Conservation (phyloP, 2,797 vertebrate genomes). For the Urocyon cinereoargenteus region DNA sequence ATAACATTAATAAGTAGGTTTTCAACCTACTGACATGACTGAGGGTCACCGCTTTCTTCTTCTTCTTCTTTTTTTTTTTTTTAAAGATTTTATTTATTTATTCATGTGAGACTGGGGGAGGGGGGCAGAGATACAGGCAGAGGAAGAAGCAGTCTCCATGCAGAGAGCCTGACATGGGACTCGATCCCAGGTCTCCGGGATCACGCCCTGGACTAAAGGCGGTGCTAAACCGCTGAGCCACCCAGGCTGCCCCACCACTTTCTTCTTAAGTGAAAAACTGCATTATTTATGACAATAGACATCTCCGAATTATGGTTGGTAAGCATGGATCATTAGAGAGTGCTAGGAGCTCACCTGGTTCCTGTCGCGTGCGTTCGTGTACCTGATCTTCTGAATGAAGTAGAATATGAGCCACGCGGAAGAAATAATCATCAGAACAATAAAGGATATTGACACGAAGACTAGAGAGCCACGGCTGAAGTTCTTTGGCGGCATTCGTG, state of each 20-base stretch:
- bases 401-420: slow-evolving; percentile 99
- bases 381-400: slow-evolving; percentile 99
- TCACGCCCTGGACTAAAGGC: no score
- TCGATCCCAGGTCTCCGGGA: no score
- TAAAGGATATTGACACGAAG: slow-evolving; percentile 98
- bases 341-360: slow-evolving; percentile 92
- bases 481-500: slow-evolving; percentile 92
- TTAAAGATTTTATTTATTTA: no score
- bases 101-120: no score
- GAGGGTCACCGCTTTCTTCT: background rate
- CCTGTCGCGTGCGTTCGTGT: slow-evolving; percentile 94
- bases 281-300: background rate
- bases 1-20: background rate
- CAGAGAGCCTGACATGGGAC: no score
- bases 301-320: accelerated
- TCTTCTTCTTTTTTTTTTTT: no score
- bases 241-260: background rate
- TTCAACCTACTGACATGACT: background rate
- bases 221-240: no score
- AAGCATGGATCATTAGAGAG: background rate
- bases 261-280: background rate
- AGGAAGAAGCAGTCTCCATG: no score
- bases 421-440: slow-evolving; percentile 98
- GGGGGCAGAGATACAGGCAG: no score
- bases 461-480: slow-evolving; percentile 96